A percentile compares a stretch with the other conserved stretches of the same genome.
These are phyloP conservation scores for Apolygus lucorum DNA, from an alignment of 1,140 invertebrate genomes.

Conservation along the genomic window DNA sequence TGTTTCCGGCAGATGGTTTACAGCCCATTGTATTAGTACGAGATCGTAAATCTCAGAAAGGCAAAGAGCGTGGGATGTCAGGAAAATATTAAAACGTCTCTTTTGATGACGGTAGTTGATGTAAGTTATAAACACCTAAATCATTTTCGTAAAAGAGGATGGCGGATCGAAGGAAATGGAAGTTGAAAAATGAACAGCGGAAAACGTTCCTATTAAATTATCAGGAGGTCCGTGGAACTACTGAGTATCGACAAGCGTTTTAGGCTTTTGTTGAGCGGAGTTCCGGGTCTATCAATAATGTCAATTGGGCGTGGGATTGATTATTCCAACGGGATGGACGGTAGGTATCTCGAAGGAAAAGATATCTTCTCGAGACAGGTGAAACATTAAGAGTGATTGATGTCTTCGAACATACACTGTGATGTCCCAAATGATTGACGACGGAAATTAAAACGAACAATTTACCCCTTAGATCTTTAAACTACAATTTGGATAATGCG, in stretches of 20 bases:
- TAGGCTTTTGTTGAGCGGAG: no score
- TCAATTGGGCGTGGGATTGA: not conserved
- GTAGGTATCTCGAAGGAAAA: not conserved
- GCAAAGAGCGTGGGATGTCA: no score
- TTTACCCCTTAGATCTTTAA: not conserved
- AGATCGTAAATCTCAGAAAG: no score
- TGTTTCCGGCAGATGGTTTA: no score
- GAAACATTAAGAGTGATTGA: slow-evolving; percentile 12
- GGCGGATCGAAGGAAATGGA: no score
- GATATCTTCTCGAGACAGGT: not conserved
- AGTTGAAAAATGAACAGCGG: no score
- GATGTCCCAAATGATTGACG: slow-evolving; percentile 5
- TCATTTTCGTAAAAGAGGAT: no score
- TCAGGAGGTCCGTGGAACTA: not conserved
- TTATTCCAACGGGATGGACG: not conserved
- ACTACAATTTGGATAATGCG: not conserved
- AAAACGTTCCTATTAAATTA: not conserved
- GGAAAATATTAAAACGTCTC: no score
- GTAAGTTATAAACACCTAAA: no score
- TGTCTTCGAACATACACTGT: no score
- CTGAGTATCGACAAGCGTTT: not conserved
- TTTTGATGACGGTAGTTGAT: no score
- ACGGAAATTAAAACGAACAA: not conserved
- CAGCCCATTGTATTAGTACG: no score
- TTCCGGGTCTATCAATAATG: not conserved